A percentile compares a stretch with the other conserved stretches of the same genome.
Evolutionary conservation across 2,797 vertebrate species (phyloP).

Genomic region (Characodon lateralis): DNA sequence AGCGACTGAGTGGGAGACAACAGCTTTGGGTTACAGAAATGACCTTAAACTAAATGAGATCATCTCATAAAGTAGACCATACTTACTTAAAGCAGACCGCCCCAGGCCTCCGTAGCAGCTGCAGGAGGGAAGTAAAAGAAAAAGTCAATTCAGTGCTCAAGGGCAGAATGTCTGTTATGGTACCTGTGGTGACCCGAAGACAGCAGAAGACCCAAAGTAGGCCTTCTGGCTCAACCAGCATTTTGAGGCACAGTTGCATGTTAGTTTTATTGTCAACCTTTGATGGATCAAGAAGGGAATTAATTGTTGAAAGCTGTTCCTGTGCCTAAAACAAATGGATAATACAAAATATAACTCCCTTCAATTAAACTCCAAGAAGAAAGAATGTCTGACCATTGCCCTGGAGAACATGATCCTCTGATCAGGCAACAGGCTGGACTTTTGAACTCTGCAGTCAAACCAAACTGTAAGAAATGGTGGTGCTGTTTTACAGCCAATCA

Average conservation of each 20-base stretch:
- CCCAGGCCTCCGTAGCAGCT: slow-evolving; percentile 92
- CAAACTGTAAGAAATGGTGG: too few species aligned
- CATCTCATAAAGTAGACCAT: not conserved
- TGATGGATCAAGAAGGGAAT: too few species aligned
- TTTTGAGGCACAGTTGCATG: too few species aligned
- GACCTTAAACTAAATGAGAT: not conserved
- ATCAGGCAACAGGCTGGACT: too few species aligned
- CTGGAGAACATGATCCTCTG: not conserved
- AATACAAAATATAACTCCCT: too few species aligned
- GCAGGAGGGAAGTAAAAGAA: slow-evolving; percentile 36
- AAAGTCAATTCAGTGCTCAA: not conserved
- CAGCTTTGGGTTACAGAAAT: not conserved
- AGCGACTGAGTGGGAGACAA: slow-evolving; percentile 78
- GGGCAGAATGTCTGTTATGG: not conserved
- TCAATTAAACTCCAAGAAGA: too few species aligned
- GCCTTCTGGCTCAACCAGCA: too few species aligned
- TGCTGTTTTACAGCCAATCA: not conserved
- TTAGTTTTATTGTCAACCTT: too few species aligned
- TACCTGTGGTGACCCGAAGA: not conserved
- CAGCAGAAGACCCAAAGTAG: too few species aligned
- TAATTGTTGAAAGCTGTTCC: too few species aligned
- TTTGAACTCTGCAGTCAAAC: too few species aligned
- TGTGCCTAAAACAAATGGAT: too few species aligned
- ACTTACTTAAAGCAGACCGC: slow-evolving; percentile 87
- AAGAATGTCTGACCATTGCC: not conserved